These are phyloP conservation scores for Nothoprocta pentlandii DNA, from an alignment of 2,113 vertebrate genomes.

Conservation along the genomic window DNA sequence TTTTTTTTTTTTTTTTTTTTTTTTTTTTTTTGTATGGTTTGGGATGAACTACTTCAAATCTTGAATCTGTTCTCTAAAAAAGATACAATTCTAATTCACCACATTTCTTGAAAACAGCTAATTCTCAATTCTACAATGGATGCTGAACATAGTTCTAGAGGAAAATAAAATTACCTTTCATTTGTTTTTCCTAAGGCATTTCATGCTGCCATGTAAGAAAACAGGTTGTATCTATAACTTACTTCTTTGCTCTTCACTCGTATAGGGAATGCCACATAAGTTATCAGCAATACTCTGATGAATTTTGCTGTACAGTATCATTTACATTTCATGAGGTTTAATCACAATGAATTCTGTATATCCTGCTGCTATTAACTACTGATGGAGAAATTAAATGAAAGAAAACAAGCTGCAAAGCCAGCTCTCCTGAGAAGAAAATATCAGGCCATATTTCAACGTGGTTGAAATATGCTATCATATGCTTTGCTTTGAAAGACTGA, in stretches of 20 bases:
- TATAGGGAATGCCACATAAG: neutral
- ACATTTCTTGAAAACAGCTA: neutral
- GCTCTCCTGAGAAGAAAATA: neutral
- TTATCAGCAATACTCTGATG: neutral
- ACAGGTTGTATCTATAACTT: neutral
- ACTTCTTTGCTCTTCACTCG: neutral
- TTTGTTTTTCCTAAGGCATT: neutral
- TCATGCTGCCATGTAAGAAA: neutral
- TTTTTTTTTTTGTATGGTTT: neutral
- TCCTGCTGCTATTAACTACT: neutral
- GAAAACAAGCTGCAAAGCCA: neutral
- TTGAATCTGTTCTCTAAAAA: neutral
- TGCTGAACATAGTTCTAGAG: neutral
- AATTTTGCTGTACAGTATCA: neutral
- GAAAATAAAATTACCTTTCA: neutral
- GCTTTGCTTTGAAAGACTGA: neutral
- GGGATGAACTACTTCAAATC: neutral
- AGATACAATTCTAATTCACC: neutral
- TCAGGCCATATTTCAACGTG: neutral
- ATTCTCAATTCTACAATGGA: neutral
- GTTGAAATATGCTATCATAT: too few species aligned
- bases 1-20: too few species aligned
- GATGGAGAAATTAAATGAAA: constrained; percentile 34
- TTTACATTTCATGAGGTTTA: neutral
- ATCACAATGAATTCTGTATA: neutral